Conservation (phyloP, 2,113 vertebrate species). For the Amazona vittata region DNA sequence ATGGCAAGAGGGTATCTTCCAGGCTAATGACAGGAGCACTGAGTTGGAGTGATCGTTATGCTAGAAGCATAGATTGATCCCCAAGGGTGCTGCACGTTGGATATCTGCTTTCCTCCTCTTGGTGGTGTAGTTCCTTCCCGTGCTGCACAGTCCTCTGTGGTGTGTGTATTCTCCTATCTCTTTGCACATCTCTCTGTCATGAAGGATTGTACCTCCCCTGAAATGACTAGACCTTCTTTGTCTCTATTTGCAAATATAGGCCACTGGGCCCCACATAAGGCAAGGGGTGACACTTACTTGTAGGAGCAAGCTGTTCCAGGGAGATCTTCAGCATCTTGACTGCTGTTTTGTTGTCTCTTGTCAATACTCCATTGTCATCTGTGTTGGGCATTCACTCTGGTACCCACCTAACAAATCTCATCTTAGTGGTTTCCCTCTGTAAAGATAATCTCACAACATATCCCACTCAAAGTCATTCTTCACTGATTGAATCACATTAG, state of each 20-base stretch:
- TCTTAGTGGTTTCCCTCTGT: background rate
- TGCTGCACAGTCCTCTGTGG: background rate
- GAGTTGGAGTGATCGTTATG: background rate
- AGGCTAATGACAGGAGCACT: background rate
- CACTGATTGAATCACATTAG: background rate
- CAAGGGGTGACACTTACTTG: background rate
- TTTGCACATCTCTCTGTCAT: background rate
- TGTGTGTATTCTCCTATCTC: rapidly evolving
- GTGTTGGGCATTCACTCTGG: background rate
- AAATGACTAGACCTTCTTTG: background rate
- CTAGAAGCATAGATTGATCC: background rate
- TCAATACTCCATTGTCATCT: background rate
- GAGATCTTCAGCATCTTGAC: background rate
- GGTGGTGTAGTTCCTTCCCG: rapidly evolving
- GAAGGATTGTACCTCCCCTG: background rate
- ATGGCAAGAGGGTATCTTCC: background rate
- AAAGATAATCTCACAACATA: background rate
- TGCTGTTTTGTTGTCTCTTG: background rate
- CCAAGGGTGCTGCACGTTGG: background rate
- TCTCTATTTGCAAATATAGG: background rate
- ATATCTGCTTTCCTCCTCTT: background rate
- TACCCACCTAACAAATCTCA: background rate
- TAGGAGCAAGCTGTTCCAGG: background rate
- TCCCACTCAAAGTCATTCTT: background rate
- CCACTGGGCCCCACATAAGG: background rate